Base-by-base conservation (phyloP, 2,888 invertebrate genomes). In the Chironomus tentans region DNA sequence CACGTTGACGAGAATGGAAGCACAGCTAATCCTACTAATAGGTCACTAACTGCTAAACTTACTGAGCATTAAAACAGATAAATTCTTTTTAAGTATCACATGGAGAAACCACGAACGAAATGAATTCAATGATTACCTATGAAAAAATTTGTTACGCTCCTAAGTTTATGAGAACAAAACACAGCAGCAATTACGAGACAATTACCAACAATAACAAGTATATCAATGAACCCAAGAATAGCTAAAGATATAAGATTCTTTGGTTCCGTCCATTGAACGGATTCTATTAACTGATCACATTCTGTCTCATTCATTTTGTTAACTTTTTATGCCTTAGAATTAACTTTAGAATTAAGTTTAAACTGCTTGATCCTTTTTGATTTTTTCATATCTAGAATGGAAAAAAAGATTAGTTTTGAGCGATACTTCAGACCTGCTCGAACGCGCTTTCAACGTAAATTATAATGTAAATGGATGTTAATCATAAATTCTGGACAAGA, bases 121-220 rank as follows among this genome's bases (percentile, higher is more conserved):
- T 62, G 22, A 22, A 6, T 13, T 2, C 2, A 15, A 15, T 15
- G 38, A 28, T 71, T 24, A 72, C 72, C 72, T 82, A 98, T 97
- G 87, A 98, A 97, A 82, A 95, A 89, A 84, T 98, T 98, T 78
- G 97, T 98, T 80, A 97, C 97, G 79, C 95, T 95, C 79, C 97
- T 89, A 79, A 98, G 88, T 84, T 97, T 97, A 78, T 92, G 92
- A 12, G 93, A 93, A 84, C 93, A 92, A 82, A 93, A 92, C 77
- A 97, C 97, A 76, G 97, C 95, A 74, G 93, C 90, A 81, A 97
- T 95, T 80, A 97, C 97, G 79, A 97, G 88, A 82, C 93, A 91
- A 87, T 97, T 97, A 77, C 88, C 97, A 77, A 92, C 89, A 78
- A 97, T 91, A 79, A 97, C 95, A 83, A 95, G 89, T 72, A 95